Evolutionary conservation across 1,140 invertebrate species (phyloP), one percentile per base, ranked within the genome.

Genomic region (Cotesia glomerata): DNA sequence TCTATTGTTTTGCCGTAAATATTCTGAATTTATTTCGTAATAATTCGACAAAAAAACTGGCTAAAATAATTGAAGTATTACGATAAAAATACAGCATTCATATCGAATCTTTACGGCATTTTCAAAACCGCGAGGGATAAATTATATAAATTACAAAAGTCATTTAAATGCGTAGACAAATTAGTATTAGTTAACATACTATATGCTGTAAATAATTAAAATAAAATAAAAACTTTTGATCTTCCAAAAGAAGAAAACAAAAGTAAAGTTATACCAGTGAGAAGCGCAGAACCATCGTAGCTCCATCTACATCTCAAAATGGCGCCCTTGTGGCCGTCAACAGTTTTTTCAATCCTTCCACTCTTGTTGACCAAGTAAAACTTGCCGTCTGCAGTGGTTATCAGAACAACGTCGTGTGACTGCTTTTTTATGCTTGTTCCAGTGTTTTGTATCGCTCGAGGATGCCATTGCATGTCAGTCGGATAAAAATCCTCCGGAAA

Each of bases 321-420:
- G 13, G 97, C 96, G n/a, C 94, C 97, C 85, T 94, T 93, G 84
- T 99, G 98, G 56, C 96, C 98, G 62, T 94, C 93, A 0, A 99
- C 91, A 76, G 90, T 94, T 83, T 98, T 96, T 84, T 99, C 98
- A 70, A 98, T 93, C 52, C 96, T 89, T 5, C 97, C 97, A 83
- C 90, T 93, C 83, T 93, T 93, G 81, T 93, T 95, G 1, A 98
- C 88, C 61, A 99, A 91, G 82, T 97, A 92, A 84, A 95, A 95
- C 85, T 94, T 65, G 82, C 97, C 97, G 90, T 98, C 96, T n/a
- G 94, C 93, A 62, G 95, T 93, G 35, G 94, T 94, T 5, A 99
- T 90, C 18, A 97, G 89, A 79, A 98, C 91, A 34, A 96, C 90
- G 82, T 98, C 97, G 67, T 92, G 90, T 45, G 92, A 90, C 79